Evolutionary conservation across 2,113 vertebrate genomes (phyloP).

Genomic region (Platanista minor): DNA sequence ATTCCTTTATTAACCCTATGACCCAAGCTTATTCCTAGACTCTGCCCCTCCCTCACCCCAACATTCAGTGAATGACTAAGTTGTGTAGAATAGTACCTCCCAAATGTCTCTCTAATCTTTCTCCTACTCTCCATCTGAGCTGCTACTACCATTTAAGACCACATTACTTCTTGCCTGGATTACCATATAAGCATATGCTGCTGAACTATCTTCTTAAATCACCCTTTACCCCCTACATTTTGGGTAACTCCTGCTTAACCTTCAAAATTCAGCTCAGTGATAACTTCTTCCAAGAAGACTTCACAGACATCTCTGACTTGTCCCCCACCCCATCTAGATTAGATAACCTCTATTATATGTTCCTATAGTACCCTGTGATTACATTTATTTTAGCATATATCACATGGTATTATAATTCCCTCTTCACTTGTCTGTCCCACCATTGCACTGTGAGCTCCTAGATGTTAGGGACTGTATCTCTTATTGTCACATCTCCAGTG

Average conservation of each 20-base stretch:
- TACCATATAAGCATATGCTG: not conserved
- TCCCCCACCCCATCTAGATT: not conserved
- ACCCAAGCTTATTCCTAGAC: not conserved
- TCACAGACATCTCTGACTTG: not conserved
- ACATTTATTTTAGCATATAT: not conserved
- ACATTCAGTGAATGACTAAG: not conserved
- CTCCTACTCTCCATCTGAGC: not conserved
- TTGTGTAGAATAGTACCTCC: not conserved
- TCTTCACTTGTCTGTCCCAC: not conserved
- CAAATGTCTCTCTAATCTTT: not conserved
- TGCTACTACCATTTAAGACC: not conserved
- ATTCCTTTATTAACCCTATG: not conserved
- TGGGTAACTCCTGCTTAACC: not conserved
- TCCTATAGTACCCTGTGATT: not conserved
- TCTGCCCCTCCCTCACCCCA: not conserved
- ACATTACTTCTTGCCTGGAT: not conserved
- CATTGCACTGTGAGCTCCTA: not conserved
- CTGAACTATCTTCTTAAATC: not conserved
- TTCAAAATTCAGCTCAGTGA: not conserved
- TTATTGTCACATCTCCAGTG: not conserved
- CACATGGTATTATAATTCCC: not conserved
- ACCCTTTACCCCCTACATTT: not conserved
- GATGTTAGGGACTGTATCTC: not conserved
- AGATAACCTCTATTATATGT: not conserved
- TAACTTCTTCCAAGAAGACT: not conserved